Base-by-base conservation (phyloP, 2,113 vertebrate genomes). In the Meles meles region DNA sequence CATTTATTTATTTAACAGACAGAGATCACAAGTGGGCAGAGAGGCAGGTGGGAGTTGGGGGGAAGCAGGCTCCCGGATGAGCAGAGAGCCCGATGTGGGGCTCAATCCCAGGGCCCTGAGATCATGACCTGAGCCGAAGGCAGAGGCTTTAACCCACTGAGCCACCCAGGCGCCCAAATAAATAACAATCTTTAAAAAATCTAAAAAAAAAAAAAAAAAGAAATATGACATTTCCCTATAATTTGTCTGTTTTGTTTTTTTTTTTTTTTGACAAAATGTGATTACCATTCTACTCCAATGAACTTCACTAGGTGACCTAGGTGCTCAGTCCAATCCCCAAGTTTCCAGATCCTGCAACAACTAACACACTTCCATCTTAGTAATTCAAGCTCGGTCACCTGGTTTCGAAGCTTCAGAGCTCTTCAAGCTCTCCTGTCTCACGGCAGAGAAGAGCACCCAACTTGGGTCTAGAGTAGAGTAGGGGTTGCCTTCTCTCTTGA, bases 301-400 rank as follows among this genome's bases (percentile, higher is more conserved):
- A 74, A 49, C 34, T 74, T 47, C 27, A 27, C 4, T 67, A n/a
- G n/a, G n/a, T 86, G 93, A 77, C n/a, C 59, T 77, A 15, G 14
- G 63, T 65, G 63, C 76, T 92, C 0, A 1, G 47, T 69, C 57
- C 71, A 63, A 1, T 71, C 57, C 69, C 76, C 42, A 57, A 49
- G 23, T 85, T 88, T 91, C 55, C 67, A 27, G 44, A 80, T 42
- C 52, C n/a, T 85, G 89, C 57, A 34, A 37, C n/a, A 49, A 80
- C 71, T 87, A 88, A 87, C 23, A 39, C 49, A 87, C 47, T 72
- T 93, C 87, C 79, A 72, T 57, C 44, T 94, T 69, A 76, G 89
- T 94, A 93, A 93, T 94, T 90, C 61, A 90, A 82, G 88, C 47
- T 63, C 63, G 37, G 69, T 76, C 86, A 84, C 93, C 74, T 96